Percentiles rank a stretch among this genome's conserved stretches.
Evolutionary conservation across 2,113 vertebrate species (phyloP).

Genomic region (Chrysemys picta): DNA sequence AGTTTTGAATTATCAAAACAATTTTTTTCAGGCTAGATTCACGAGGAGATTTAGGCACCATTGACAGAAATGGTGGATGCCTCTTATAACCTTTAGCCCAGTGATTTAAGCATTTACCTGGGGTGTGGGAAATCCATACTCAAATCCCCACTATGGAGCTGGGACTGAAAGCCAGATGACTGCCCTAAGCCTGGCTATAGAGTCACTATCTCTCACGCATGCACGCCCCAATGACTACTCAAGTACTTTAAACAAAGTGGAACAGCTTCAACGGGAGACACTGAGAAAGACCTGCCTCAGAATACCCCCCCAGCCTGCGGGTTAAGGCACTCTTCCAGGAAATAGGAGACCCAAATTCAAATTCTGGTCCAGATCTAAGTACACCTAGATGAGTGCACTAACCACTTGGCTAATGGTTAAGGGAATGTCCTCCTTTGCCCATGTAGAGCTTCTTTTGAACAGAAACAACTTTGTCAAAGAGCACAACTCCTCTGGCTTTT

Average conservation of each 20-base stretch:
- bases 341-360: not conserved
- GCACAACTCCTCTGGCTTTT: not conserved
- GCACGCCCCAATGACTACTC: not conserved
- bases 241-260: not conserved
- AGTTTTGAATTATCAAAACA: not conserved
- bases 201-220: not conserved
- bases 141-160: not conserved
- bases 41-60: too few relatives aligned
- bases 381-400: not conserved
- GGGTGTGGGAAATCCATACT: not conserved
- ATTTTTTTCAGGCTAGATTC: not conserved
- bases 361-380: not conserved
- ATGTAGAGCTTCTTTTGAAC: not conserved
- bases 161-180: not conserved
- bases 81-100: not conserved
- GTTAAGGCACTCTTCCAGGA: not conserved
- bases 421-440: not conserved
- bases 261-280: not conserved
- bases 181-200: not conserved
- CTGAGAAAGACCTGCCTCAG: not conserved
- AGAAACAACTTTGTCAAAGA: not conserved
- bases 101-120: not conserved
- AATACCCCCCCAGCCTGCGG: not conserved
- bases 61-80: not conserved
- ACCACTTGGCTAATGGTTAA: not conserved